Percentiles rank a stretch among this genome's conserved stretches.
phyloP scores from a whole-genome alignment of 2,888 invertebrate species.

The Andrena haemorrhoa region DNA sequence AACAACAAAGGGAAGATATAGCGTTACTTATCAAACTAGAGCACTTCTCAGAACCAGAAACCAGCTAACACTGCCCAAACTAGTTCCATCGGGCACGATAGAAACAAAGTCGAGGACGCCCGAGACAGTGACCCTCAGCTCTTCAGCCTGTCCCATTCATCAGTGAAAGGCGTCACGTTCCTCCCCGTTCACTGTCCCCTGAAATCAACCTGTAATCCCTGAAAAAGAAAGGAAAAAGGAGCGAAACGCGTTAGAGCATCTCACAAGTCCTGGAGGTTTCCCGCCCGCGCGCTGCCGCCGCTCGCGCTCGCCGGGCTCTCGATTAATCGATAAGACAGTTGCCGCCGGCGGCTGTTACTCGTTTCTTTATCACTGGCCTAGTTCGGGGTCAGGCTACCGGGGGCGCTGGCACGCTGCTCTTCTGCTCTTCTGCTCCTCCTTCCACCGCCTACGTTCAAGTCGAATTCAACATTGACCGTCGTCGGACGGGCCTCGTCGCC shows the following conservation, averaged over 20 bases:
- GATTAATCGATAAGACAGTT: constrained; percentile 61
- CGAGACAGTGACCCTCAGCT: neutral
- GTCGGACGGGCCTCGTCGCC: constrained; percentile 70
- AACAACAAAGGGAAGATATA: too few species aligned
- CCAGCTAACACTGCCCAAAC: neutral
- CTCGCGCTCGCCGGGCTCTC: constrained; percentile 1
- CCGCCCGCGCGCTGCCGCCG: constrained; percentile 31
- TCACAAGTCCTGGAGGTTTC: constrained; percentile 12
- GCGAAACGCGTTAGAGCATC: too few species aligned
- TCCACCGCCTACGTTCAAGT: constrained; percentile 78
- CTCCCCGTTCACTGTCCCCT: neutral
- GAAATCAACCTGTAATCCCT: constrained; percentile 2
- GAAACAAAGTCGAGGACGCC: neutral
- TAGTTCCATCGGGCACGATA: neutral
- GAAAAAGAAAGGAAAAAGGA: neutral
- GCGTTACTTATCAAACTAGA: neutral
- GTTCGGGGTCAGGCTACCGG: constrained; percentile 54
- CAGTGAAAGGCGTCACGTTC: neutral
- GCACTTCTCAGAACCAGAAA: neutral
- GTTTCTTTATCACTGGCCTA: constrained; percentile 64
- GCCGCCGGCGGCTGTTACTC: constrained; percentile 53
- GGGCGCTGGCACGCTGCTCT: constrained; percentile 58
- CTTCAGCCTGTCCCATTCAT: neutral
- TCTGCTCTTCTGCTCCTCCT: constrained; percentile 34
- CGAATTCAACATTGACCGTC: constrained; percentile 83